Evolutionary conservation across 1,140 invertebrate species (phyloP).

Genomic region (Drosophila cardini): DNA sequence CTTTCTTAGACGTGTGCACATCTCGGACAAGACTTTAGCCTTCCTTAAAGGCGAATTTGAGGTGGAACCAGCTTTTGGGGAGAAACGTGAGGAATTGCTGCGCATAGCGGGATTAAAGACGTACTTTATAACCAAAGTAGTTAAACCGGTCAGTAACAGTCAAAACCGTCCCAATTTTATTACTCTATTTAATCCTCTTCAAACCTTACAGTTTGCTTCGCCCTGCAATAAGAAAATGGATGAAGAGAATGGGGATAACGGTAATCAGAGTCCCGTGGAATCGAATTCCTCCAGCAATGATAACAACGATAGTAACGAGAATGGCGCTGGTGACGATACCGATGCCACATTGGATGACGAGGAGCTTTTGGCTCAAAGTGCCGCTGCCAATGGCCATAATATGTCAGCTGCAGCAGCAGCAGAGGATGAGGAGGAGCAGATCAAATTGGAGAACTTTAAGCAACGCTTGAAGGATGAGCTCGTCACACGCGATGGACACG

Average conservation of each 20-base stretch:
- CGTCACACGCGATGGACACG: conserved; percentile 91
- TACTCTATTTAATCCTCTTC: not conserved
- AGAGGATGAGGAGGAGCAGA: conserved; percentile 84
- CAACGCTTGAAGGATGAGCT: conserved; percentile 91
- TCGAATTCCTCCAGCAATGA: conserved; percentile 56
- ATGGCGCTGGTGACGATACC: conserved; percentile 50
- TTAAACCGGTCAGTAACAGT: conserved; percentile 90
- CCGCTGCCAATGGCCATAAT: conserved; percentile 48
- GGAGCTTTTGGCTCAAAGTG: conserved; percentile 66
- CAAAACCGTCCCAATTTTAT: not conserved
- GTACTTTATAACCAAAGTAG: conserved; percentile 94
- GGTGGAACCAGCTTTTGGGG: conserved; percentile 96
- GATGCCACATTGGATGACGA: conserved; percentile 71
- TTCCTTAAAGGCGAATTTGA: conserved; percentile 97
- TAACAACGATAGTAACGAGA: conserved; percentile 40
- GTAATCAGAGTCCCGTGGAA: conserved; percentile 48
- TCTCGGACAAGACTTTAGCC: conserved; percentile 96
- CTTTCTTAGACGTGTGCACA: conserved; percentile 92
- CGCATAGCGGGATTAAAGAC: conserved; percentile 94
- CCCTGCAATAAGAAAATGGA: conserved; percentile 76
- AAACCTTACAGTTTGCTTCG: conserved; percentile 62
- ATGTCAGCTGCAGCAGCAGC: conserved; percentile 7
- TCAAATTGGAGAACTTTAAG: conserved; percentile 90
- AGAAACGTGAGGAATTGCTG: conserved; percentile 94
- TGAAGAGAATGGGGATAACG: conserved; percentile 54